A percentile compares a stretch with the other conserved stretches of the same genome.
Evolutionary conservation across 92 coral and sea anemone species (phyloP).

Genomic region (Galaxea fascicularis): DNA sequence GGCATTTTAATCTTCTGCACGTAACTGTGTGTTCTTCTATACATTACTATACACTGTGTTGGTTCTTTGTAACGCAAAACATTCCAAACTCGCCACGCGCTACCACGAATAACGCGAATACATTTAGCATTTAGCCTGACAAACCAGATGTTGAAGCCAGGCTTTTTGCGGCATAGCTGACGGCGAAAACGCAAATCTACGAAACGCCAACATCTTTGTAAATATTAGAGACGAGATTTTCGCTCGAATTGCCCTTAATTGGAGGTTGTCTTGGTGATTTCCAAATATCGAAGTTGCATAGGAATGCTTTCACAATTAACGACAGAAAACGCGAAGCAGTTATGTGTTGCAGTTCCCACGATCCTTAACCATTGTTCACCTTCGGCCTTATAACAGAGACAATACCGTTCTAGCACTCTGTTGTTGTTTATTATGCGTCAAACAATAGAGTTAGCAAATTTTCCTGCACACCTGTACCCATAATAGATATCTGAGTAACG

Average conservation of each 20-base stretch:
- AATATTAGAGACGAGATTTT: not conserved
- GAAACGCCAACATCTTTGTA: not conserved
- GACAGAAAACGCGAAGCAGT: not conserved
- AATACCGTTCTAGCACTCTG: slow-evolving; percentile 10
- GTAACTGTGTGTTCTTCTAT: slow-evolving; percentile 4
- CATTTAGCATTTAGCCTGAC: not conserved
- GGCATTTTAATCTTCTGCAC: not conserved
- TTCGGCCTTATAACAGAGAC: slow-evolving; percentile 36
- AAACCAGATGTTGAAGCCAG: slow-evolving; percentile 20
- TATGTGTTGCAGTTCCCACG: slow-evolving; percentile 39
- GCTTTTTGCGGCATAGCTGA: slow-evolving; percentile 2
- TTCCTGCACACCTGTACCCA: slow-evolving; percentile 48
- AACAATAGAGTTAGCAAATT: slow-evolving; percentile 37
- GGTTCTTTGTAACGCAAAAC: not conserved
- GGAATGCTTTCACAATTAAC: slow-evolving; percentile 10
- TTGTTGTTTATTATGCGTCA: slow-evolving; percentile 29
- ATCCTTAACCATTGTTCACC: slow-evolving; percentile 39
- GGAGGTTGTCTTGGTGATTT: not conserved
- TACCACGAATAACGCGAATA: not conserved
- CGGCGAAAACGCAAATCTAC: not conserved
- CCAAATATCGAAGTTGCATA: not conserved
- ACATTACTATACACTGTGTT: slow-evolving; percentile 27
- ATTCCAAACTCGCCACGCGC: slow-evolving; percentile 10
- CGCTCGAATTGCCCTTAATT: not conserved
- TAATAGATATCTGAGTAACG: slow-evolving; percentile 41